A percentile compares a stretch with the other conserved stretches of the same genome.
Evolutionary conservation across 1,140 invertebrate species (phyloP).

Genomic region (Cecropterus lyciades): DNA sequence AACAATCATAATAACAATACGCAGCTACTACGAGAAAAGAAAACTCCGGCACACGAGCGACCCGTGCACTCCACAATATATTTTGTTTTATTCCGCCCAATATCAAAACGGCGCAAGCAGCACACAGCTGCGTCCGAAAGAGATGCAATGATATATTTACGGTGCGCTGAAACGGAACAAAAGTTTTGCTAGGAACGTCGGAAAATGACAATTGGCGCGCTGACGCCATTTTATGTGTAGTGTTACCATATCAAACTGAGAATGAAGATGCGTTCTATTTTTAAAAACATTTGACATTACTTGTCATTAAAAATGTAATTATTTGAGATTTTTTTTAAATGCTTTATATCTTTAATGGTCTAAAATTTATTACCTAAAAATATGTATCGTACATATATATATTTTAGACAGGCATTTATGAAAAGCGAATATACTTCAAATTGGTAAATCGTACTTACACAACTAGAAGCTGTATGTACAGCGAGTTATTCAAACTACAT

Average conservation of each 20-base stretch:
- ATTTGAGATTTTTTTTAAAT: no score
- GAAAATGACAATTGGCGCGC: conserved; percentile 46
- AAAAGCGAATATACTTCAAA: no score
- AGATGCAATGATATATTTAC: conserved; percentile 36
- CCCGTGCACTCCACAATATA: conserved; percentile 67
- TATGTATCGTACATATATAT: no score
- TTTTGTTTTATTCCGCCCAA: conserved; percentile 57
- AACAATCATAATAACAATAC: conserved; percentile 56
- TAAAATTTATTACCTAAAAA: no score
- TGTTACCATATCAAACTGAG: conserved; percentile 48
- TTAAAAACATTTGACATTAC: not conserved
- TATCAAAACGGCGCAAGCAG: conserved; percentile 33
- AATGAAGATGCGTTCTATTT: conserved; percentile 34
- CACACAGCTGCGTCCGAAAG: conserved; percentile 39
- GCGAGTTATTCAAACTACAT: no score
- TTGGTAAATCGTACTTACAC: no score
- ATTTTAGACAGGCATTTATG: no score
- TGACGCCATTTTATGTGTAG: conserved; percentile 50
- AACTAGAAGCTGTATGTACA: no score
- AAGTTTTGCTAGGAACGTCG: conserved; percentile 29
- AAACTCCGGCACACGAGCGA: conserved; percentile 62
- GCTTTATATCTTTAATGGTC: no score
- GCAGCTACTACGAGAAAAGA: conserved; percentile 56
- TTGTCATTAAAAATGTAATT: no score
- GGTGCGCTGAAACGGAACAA: conserved; percentile 44